Percentiles rank a stretch among this genome's conserved stretches.
Evolutionary conservation across 2,797 vertebrate species (phyloP).

Genomic region (Aeoliscus strigatus): DNA sequence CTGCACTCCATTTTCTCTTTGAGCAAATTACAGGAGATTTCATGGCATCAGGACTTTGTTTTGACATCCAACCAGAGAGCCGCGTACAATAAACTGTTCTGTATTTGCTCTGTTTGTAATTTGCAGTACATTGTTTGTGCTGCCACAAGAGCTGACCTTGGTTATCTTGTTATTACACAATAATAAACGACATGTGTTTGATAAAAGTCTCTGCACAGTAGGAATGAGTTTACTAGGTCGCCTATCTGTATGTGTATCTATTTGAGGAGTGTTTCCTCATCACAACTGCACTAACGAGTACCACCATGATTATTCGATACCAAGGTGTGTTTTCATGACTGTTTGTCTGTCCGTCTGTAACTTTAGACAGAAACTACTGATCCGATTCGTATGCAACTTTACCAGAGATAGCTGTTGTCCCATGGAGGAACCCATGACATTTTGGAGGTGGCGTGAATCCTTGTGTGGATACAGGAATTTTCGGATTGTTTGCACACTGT

Average conservation of each 20-base stretch:
- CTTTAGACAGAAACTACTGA: too few species aligned
- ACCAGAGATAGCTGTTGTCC: too few species aligned
- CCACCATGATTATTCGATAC: too few species aligned
- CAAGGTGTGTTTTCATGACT: too few species aligned
- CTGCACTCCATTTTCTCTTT: slow-evolving; percentile 49
- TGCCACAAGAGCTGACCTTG: slow-evolving; percentile 42
- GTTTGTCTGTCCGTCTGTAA: too few species aligned
- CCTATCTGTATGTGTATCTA: background rate
- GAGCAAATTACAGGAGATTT: slow-evolving; percentile 69
- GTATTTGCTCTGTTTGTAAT: slow-evolving; percentile 67
- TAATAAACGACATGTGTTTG: slow-evolving; percentile 56
- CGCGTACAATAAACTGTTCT: slow-evolving; percentile 59
- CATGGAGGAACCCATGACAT: too few species aligned
- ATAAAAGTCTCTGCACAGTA: slow-evolving; percentile 38
- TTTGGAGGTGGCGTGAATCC: too few species aligned
- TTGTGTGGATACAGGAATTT: too few species aligned
- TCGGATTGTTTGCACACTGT: too few species aligned
- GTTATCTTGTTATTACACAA: slow-evolving; percentile 50
- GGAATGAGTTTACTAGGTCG: slow-evolving; percentile 13
- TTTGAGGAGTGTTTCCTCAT: too few species aligned
- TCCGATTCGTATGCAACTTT: too few species aligned
- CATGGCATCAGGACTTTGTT: slow-evolving; percentile 69
- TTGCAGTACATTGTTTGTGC: slow-evolving; percentile 62
- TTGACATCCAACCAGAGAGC: slow-evolving; percentile 70
- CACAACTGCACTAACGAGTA: too few species aligned